Base-by-base conservation (phyloP, 1,140 invertebrate species). In the Palaemon carinicauda region DNA sequence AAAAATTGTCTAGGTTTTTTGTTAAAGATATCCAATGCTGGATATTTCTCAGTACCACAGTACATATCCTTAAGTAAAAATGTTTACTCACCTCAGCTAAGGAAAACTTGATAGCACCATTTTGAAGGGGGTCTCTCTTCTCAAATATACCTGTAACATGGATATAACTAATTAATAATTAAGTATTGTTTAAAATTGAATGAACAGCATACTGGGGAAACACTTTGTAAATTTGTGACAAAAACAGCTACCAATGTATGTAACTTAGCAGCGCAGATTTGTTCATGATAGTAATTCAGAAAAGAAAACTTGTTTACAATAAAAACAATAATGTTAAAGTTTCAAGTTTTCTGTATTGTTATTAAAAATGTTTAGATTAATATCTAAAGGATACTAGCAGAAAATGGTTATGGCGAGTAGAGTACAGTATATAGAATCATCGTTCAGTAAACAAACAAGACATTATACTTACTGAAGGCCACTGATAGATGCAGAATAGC, bases 401-500 rank as follows among this genome's bases (percentile, higher is more conserved):
- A 12, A 83, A 41, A 41, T 41, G 33, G 33, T 41, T 9, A 41
- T 41, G 33, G 33, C 9, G 3, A 41, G 9, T 41, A 9, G 33
- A 41, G 1, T 41, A 9, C 41, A 9, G 41, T 41, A 12, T 12
- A 41, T 41, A 5, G 12, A 41, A n/a, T n/a, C n/a, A n/a, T 41
- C 41, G 7, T 41, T 4, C 41, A 41, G 7, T 12, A 41, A 3
- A 41, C 41, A 41, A 41, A 41, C 69, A 78, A 19, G 10, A 50
- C 53, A 60, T 29, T 82, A 85, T 87, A 91, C 93, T 95, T 93
- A 96, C 96, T 95, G 91, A 98, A 98, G 50, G 96, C 96, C 82
- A 96, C 94, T 84, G 95, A 96, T 50, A 98, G 92, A 90, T 97
- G 96, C 87, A 98, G 93, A 90, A 98, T 96, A 52, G 96, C 96